These are phyloP conservation scores for Caenorhabditis angaria DNA, from an alignment of 2,888 invertebrate genomes.

Conservation along the genomic window DNA sequence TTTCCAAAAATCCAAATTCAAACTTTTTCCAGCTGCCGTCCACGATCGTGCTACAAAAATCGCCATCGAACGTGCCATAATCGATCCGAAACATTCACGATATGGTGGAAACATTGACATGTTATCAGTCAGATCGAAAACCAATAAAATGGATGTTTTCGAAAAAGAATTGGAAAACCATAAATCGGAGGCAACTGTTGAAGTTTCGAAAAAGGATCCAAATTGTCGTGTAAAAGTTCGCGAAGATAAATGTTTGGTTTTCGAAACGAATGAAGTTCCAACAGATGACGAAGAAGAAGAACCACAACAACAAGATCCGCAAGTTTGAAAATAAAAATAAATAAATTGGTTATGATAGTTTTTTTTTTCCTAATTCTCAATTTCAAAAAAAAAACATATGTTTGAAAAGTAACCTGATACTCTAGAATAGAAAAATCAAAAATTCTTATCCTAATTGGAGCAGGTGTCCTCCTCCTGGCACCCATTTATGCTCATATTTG, in stretches of 20 bases:
- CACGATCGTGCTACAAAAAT: not conserved
- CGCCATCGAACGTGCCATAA: not conserved
- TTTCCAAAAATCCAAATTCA: too few relatives aligned
- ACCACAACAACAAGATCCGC: too few relatives aligned
- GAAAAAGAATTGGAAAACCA: too few relatives aligned
- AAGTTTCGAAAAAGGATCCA: not conserved
- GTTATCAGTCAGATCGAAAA: not conserved
- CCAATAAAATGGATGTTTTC: too few relatives aligned
- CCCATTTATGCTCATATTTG: not conserved
- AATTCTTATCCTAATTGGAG: not conserved
- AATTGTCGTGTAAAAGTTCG: not conserved
- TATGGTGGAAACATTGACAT: slow-evolving; percentile 7
- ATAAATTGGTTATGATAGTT: too few relatives aligned
- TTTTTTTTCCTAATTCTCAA: not conserved
- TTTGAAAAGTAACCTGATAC: not conserved
- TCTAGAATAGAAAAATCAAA: not conserved
- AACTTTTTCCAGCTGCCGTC: not conserved
- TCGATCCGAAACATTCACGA: slow-evolving; percentile 3
- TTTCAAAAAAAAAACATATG: not conserved
- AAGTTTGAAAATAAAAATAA: too few relatives aligned
- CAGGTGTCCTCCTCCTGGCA: not conserved
- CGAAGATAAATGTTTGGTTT: not conserved
- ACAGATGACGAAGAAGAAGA: not conserved
- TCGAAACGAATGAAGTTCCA: not conserved
- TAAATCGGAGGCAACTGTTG: not conserved